Percentiles rank a stretch among this genome's conserved stretches.
phyloP scores from a whole-genome alignment of 2,888 invertebrate species.

The Drosophila mimica region DNA sequence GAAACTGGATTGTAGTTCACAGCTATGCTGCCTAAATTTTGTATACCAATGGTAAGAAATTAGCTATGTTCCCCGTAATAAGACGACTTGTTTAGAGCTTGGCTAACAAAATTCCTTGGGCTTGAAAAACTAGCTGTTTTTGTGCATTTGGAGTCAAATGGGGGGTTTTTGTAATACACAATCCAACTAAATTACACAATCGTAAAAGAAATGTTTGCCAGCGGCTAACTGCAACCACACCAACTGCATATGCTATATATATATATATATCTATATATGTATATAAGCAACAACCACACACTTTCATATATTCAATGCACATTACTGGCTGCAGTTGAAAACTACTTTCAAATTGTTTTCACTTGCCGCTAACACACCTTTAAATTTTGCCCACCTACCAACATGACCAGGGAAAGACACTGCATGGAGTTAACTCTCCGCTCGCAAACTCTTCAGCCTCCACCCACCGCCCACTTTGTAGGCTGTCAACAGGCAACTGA shows the following conservation, averaged over 20 bases:
- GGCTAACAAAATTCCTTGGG: background rate
- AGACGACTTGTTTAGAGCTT: background rate
- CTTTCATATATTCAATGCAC: slow-evolving; percentile 19
- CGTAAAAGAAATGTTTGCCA: slow-evolving; percentile 13
- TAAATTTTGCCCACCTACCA: slow-evolving; percentile 25
- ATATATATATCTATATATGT: background rate
- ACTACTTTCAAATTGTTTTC: slow-evolving; percentile 75
- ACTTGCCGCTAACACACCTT: slow-evolving; percentile 59
- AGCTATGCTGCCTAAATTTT: background rate
- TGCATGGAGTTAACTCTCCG: slow-evolving; percentile 4
- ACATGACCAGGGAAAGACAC: slow-evolving; percentile 8
- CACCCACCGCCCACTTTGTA: slow-evolving; percentile 15
- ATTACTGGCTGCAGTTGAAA: slow-evolving; percentile 54
- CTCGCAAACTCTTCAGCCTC: background rate
- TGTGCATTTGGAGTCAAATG: background rate
- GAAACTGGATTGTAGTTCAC: background rate
- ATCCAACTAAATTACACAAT: slow-evolving; percentile 24
- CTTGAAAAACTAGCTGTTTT: background rate
- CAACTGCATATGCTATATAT: slow-evolving; percentile 3
- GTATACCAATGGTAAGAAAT: background rate
- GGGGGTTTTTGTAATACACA: slow-evolving; percentile 2
- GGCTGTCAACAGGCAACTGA: slow-evolving; percentile 26
- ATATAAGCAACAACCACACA: slow-evolving; percentile 25
- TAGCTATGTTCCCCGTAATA: background rate
- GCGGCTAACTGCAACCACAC: slow-evolving; percentile 11